A percentile compares a stretch with the other conserved stretches of the same genome.
These are phyloP conservation scores for Helicoverpa armigera DNA, from an alignment of 1,140 invertebrate species.

Conservation along the genomic window DNA sequence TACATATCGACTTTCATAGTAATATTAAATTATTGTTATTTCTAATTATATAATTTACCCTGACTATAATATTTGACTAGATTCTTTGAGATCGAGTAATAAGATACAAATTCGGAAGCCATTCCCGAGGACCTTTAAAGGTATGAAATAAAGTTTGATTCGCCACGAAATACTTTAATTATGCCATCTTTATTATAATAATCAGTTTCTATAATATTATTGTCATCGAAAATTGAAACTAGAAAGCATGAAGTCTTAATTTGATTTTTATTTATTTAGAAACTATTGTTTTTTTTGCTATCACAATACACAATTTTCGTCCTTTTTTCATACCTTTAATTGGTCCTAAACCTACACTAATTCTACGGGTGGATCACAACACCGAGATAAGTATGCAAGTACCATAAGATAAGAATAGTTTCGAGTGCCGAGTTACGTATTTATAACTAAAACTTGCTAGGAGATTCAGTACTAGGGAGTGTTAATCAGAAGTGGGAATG, in stretches of 20 bases:
- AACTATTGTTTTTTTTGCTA: conserved; percentile 8
- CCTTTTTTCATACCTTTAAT: conserved; percentile 50
- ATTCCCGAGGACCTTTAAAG: conserved; percentile 52
- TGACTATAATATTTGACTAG: conserved; percentile 62
- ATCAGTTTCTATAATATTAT: conserved; percentile 28
- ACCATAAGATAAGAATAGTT: conserved; percentile 40
- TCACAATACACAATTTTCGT: neutral
- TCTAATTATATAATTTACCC: conserved; percentile 54
- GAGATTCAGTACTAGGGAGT: neutral
- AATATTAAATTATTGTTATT: conserved; percentile 29
- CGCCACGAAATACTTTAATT: neutral
- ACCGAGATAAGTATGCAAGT: conserved; percentile 54
- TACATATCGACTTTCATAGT: conserved; percentile 12
- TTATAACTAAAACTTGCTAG: conserved; percentile 19
- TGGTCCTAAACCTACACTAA: conserved; percentile 53
- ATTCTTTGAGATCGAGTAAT: conserved; percentile 50
- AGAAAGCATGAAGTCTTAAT: neutral
- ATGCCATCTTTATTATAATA: neutral
- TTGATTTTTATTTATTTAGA: neutral
- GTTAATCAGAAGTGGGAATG: neutral
- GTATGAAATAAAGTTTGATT: conserved; percentile 47
- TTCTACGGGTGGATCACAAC: conserved; percentile 58
- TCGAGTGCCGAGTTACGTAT: conserved; percentile 24
- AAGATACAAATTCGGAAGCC: conserved; percentile 57
- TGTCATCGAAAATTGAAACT: conserved; percentile 18